Percentiles rank a stretch among this genome's conserved stretches.
Evolutionary conservation across 2,888 invertebrate species (phyloP).

Genomic region (Atethmia centrago): DNA sequence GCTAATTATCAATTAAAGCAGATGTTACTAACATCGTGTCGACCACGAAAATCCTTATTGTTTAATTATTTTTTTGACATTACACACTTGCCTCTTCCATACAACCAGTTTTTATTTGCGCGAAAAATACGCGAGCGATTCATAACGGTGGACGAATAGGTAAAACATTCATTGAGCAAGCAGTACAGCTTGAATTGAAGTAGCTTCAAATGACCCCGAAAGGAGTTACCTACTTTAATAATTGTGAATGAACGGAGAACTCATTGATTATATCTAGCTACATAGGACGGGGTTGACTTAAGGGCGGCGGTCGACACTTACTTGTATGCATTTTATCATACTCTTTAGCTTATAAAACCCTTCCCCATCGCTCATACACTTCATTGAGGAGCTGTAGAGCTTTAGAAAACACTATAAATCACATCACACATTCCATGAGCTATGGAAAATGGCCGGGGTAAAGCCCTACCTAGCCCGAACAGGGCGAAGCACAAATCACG

Average conservation of each 20-base stretch:
- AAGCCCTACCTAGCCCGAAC: constrained; percentile 84
- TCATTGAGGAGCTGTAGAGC: constrained; percentile 56
- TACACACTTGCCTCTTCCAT: constrained; percentile 19
- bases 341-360: constrained; percentile 61
- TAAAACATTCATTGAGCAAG: constrained; percentile 75
- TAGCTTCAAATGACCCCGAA: constrained; percentile 86
- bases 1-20: constrained; percentile 55
- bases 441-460: constrained; percentile 89
- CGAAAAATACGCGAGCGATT: constrained; percentile 65
- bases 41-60: constrained; percentile 45
- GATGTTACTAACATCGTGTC: constrained; percentile 25
- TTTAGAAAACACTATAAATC: constrained; percentile 72
- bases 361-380: constrained; percentile 37
- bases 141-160: constrained; percentile 46
- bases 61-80: constrained; percentile 46
- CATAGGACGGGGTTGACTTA: constrained; percentile 79
- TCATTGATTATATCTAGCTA: constrained; percentile 86
- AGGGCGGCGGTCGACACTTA: constrained; percentile 85
- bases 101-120: constrained; percentile 64
- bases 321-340: constrained; percentile 66
- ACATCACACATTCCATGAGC: constrained; percentile 77
- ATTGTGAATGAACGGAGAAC: constrained; percentile 88
- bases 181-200: constrained; percentile 75
- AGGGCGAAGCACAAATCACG: constrained; percentile 81
- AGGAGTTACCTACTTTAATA: constrained; percentile 83